Conservation (phyloP, 2,888 invertebrate species). For the Byasa hedistus region DNA sequence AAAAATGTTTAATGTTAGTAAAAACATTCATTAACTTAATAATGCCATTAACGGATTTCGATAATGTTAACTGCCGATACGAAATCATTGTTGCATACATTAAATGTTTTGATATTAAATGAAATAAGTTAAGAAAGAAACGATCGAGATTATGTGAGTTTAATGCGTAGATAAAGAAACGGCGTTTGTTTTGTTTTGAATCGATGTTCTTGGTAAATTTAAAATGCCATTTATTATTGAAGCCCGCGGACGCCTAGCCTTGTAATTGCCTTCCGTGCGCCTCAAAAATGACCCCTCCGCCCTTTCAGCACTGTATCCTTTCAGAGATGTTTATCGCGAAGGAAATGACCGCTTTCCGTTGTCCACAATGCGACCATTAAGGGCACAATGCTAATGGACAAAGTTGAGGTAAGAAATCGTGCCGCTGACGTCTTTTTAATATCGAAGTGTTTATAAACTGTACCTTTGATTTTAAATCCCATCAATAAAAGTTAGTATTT, state of each 20-base stretch:
- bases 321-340: slow-evolving; percentile 77
- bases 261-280: slow-evolving; percentile 67
- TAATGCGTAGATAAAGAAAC: no score
- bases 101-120: neutral
- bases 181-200: neutral
- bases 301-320: slow-evolving; percentile 69
- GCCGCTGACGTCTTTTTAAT: slow-evolving; percentile 14
- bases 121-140: neutral
- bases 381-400: slow-evolving; percentile 73
- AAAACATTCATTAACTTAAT: slow-evolving; percentile 31
- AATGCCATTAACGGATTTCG: slow-evolving; percentile 12
- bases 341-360: slow-evolving; percentile 80
- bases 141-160: no score
- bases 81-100: neutral
- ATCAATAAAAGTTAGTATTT: no score
- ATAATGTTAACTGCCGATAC: slow-evolving; percentile 4
- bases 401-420: slow-evolving; percentile 43
- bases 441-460: neutral
- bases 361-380: slow-evolving; percentile 75
- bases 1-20: slow-evolving; percentile 31
- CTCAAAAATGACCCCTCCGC: slow-evolving; percentile 62
- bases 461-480: neutral
- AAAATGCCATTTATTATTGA: slow-evolving; percentile 53
- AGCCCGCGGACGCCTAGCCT: slow-evolving; percentile 48
- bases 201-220: slow-evolving; percentile 52